Conservation (phyloP, 2,888 invertebrate genomes). For the Eumacrocentrus americanus region DNA sequence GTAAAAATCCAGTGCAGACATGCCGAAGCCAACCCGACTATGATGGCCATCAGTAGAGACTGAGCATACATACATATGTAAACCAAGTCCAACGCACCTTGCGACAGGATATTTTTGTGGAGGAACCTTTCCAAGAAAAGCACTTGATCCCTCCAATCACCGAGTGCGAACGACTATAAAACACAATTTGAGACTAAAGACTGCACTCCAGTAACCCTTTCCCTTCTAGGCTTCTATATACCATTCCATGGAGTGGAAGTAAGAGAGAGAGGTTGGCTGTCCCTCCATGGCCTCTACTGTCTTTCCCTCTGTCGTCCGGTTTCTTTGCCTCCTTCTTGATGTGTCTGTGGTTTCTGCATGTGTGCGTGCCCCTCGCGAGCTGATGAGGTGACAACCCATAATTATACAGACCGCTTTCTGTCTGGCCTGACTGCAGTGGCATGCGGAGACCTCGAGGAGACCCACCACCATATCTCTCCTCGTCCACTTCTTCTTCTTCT, state of each 20-base stretch:
- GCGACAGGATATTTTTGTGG: neutral
- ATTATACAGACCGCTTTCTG: conserved; percentile 61
- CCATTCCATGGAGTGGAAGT: too few relatives aligned
- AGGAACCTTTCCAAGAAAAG: conserved; percentile 38
- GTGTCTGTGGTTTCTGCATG: conserved; percentile 25
- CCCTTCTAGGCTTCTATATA: too few relatives aligned
- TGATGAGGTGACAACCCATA: conserved; percentile 63
- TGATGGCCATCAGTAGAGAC: too few relatives aligned
- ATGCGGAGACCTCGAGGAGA: conserved; percentile 52
- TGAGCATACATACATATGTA: neutral
- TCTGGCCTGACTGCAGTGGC: conserved; percentile 60
- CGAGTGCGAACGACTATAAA: conserved; percentile 55
- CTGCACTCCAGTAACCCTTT: conserved; percentile 52
- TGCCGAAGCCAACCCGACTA: neutral
- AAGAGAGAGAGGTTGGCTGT: too few relatives aligned
- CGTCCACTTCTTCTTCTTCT: conserved; percentile 22
- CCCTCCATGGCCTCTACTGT: conserved; percentile 36
- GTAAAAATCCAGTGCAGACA: conserved; percentile 7
- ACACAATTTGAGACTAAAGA: conserved; percentile 60
- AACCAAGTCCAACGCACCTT: neutral
- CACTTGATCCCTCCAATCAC: conserved; percentile 38
- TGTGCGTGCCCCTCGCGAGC: conserved; percentile 43
- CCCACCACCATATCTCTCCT: conserved; percentile 48
- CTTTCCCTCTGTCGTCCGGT: conserved; percentile 19
- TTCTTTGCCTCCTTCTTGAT: neutral